phyloP scores from a whole-genome alignment of 2,113 vertebrate genomes.

The Notothenia coriiceps region DNA sequence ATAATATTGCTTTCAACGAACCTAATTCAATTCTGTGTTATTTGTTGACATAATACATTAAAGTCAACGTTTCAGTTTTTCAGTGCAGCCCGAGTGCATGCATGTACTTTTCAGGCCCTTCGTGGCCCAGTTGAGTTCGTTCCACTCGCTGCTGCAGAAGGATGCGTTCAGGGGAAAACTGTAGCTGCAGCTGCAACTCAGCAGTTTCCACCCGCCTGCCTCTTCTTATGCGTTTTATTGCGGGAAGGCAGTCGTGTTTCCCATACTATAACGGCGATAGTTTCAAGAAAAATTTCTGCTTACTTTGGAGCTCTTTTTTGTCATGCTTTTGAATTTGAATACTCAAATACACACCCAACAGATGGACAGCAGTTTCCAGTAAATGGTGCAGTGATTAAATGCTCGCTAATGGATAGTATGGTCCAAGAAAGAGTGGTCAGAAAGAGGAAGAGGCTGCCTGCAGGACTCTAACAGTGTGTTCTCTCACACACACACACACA shows the following conservation, averaged over 20 bases:
- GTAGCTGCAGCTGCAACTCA: conserved; percentile 55
- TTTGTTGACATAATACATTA: no score
- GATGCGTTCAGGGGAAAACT: conserved; percentile 39
- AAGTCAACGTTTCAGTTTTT: no score
- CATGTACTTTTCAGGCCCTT: background rate
- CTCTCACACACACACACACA: conserved; percentile 12
- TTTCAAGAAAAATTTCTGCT: background rate
- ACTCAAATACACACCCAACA: conserved; percentile 25
- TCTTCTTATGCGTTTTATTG: conserved; percentile 26
- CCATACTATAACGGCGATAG: background rate
- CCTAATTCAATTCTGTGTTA: no score
- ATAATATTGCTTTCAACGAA: no score
- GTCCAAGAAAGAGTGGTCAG: conserved; percentile 49
- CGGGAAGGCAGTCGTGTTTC: background rate
- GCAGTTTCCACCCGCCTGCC: conserved; percentile 50
- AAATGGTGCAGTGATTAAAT: conserved; percentile 82
- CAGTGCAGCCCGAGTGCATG: background rate
- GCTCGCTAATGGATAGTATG: conserved; percentile 77
- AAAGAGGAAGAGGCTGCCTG: conserved; percentile 59
- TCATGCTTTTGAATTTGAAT: conserved; percentile 11
- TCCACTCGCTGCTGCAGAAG: conserved; percentile 54
- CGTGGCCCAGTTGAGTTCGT: conserved; percentile 53
- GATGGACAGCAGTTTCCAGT: conserved; percentile 70
- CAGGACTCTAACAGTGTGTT: conserved; percentile 33
- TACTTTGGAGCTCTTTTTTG: background rate